Conservation (phyloP, 2,113 vertebrate genomes). For the Theristicus caerulescens region DNA sequence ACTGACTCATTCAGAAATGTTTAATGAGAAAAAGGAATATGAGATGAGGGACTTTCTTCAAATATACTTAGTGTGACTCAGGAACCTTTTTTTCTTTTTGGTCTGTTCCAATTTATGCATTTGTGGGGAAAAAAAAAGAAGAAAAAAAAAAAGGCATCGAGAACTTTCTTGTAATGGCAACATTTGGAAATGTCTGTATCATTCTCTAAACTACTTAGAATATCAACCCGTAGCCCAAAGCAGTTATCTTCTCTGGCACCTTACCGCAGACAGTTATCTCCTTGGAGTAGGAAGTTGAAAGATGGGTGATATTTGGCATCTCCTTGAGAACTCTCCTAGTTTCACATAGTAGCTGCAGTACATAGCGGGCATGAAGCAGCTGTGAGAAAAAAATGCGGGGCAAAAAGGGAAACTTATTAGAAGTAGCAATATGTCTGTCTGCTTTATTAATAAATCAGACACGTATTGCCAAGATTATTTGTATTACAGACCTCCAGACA, state of each 20-base stretch:
- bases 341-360: constrained; percentile 87
- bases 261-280: constrained; percentile 91
- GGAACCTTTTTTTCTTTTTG: constrained; percentile 32
- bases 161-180: background rate
- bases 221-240: background rate
- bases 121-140: background rate
- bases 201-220: background rate
- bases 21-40: constrained; percentile 63
- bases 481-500: background rate
- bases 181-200: background rate
- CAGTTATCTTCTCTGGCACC: background rate
- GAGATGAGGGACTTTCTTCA: constrained; percentile 34
- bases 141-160: background rate
- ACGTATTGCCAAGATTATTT: background rate
- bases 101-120: constrained; percentile 18
- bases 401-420: background rate
- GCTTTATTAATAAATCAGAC: background rate
- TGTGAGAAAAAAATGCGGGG: constrained; percentile 32
- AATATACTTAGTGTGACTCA: constrained; percentile 60
- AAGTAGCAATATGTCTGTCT: background rate
- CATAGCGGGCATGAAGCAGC: constrained; percentile 89
- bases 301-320: constrained; percentile 87
- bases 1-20: constrained; percentile 60
- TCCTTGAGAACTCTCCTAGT: constrained; percentile 87
- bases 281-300: constrained; percentile 85